phyloP scores from a whole-genome alignment of 2,888 invertebrate species.

The Cephus spinipes region DNA sequence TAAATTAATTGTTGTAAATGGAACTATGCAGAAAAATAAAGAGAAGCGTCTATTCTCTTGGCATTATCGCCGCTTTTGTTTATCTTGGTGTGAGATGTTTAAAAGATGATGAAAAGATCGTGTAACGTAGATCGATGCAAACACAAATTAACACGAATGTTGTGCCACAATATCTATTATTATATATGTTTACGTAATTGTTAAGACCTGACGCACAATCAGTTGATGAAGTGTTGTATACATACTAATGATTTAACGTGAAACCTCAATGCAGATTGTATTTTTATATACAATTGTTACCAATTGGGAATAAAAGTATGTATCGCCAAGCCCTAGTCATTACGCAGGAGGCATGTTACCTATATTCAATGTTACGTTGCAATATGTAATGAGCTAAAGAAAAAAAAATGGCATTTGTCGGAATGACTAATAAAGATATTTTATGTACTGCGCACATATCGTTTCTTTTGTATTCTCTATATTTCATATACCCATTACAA shows the following conservation, averaged over 20 bases:
- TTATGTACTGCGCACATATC: slow-evolving; percentile 43
- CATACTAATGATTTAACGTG: slow-evolving; percentile 31
- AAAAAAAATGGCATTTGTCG: slow-evolving; percentile 32
- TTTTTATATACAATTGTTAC: slow-evolving; percentile 63
- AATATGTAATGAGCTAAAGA: slow-evolving; percentile 29
- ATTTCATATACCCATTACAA: neutral
- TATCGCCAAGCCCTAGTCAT: slow-evolving; percentile 61
- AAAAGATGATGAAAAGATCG: neutral
- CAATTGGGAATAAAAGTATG: slow-evolving; percentile 46
- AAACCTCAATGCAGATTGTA: slow-evolving; percentile 48
- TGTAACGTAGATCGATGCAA: slow-evolving; percentile 4
- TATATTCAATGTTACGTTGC: slow-evolving; percentile 57
- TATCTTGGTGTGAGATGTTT: neutral
- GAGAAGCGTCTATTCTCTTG: slow-evolving; percentile 21
- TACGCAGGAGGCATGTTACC: slow-evolving; percentile 52
- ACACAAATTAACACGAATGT: slow-evolving; percentile 27
- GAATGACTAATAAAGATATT: slow-evolving; percentile 55
- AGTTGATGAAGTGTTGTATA: slow-evolving; percentile 28
- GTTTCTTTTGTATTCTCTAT: slow-evolving; percentile 7
- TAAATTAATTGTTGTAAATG: neutral
- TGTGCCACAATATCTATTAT: slow-evolving; percentile 29
- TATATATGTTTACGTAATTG: slow-evolving; percentile 35
- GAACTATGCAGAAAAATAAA: neutral
- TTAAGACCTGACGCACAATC: slow-evolving; percentile 49
- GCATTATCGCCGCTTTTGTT: slow-evolving; percentile 33